Percentiles rank a stretch among this genome's conserved stretches.
phyloP scores from a whole-genome alignment of 2,797 vertebrate genomes.

The Fratercula arctica region DNA sequence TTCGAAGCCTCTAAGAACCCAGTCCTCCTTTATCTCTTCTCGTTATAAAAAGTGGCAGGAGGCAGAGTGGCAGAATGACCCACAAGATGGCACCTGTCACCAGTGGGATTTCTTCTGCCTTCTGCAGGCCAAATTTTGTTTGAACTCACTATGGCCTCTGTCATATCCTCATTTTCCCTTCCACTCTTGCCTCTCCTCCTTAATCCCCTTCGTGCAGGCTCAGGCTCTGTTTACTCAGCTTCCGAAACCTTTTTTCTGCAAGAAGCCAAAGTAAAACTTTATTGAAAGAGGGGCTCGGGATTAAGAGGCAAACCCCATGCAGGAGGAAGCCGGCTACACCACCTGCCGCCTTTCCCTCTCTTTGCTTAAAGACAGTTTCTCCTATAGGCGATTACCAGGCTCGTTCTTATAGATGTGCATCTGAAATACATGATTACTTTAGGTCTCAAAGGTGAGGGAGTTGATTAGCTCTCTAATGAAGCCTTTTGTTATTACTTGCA shows the following conservation, averaged over 20 bases:
- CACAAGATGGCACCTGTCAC: conserved; percentile 99
- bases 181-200: conserved; percentile 83
- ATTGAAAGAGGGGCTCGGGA: conserved; percentile 68
- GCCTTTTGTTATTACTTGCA: conserved; percentile 66
- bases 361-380: neutral
- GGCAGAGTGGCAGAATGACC: conserved; percentile 97
- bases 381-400: neutral
- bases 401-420: conserved; percentile 54
- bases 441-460: conserved; percentile 64
- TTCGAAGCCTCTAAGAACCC: conserved; percentile 65
- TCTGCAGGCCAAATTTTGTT: conserved; percentile 99
- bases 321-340: neutral
- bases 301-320: neutral
- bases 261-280: conserved; percentile 76
- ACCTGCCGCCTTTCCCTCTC: conserved; percentile 3
- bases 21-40: conserved; percentile 80
- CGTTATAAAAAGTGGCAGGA: conserved; percentile 97
- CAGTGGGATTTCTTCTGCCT: conserved; percentile 90
- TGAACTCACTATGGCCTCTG: conserved; percentile 94
- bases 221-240: conserved; percentile 67
- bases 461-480: conserved; percentile 66
- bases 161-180: conserved; percentile 96
- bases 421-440: conserved; percentile 70
- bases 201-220: conserved; percentile 71
- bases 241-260: conserved; percentile 67